Base-by-base conservation (phyloP, 2,888 invertebrate species). In the Megaustenia siamemsis region DNA sequence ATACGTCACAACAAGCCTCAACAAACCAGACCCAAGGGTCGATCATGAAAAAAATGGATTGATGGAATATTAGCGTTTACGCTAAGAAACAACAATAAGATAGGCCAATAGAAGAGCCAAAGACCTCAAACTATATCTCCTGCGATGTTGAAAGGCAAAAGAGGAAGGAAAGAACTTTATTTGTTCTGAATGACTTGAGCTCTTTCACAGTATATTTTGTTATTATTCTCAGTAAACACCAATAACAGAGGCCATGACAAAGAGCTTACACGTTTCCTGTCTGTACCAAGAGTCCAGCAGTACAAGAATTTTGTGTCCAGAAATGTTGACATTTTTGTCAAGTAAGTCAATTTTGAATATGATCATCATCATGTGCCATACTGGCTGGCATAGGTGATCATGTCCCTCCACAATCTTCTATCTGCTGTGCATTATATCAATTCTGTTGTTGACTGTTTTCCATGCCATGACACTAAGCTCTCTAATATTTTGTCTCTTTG, bases 321-420 rank as follows among this genome's bases (percentile, higher is more conserved):
- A 40, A 93, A 93, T 83, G 86, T 92, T 32, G 93, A 93, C 85
- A 89, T 93, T n/a, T 87, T 94, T 35, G 86, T 90, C 63, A 89
- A 89, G 93, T 93, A 76, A 80, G 88, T 73, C 18, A 68, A 68
- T 18, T 40, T 43, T 69, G 40, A 24, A 8, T 8, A 24, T 69
- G 38, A 21, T 40, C n/a, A 40, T 38, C 40, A 38, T 5, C 24
- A 68, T 60, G n/a, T n/a, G 45, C 45, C 12, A n/a, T 60, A 60
- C 24, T 60, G n/a, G n/a, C 24, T n/a, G 24, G 8, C 12, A n/a
- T 60, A 8, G n/a, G n/a, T 60, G 60, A 6, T n/a, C 5, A 10
- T 60, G 4, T 53, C 53, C 53, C 53, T 3, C 53, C 15, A 53
- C 18, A 53, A 24, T 3, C 6, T 49, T 6, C 49, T 49, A 8